These are phyloP conservation scores for Machimus rusticus DNA, from an alignment of 2,888 invertebrate genomes.

Conservation along the genomic window DNA sequence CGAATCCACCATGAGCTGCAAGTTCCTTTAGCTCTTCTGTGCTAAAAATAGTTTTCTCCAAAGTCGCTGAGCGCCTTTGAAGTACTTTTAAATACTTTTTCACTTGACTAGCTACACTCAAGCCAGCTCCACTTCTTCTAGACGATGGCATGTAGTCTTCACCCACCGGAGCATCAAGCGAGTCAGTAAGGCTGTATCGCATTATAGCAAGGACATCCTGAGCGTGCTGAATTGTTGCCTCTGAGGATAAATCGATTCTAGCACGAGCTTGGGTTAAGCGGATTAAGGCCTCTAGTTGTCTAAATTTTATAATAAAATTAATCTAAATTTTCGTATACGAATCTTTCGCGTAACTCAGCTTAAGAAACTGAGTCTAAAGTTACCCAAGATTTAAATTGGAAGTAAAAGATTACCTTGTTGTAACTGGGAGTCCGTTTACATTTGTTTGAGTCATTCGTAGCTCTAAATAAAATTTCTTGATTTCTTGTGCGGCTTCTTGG, in stretches of 20 bases:
- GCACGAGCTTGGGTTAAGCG: constrained; percentile 88
- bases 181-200: constrained; percentile 79
- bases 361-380: background rate
- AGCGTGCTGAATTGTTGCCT: constrained; percentile 82
- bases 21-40: constrained; percentile 79
- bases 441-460: constrained; percentile 74
- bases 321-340: background rate
- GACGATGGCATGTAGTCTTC: constrained; percentile 61
- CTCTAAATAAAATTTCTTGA: constrained; percentile 83
- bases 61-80: constrained; percentile 70
- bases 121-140: constrained; percentile 75
- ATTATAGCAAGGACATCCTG: constrained; percentile 85
- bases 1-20: constrained; percentile 71
- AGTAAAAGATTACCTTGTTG: constrained; percentile 65
- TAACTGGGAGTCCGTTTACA: constrained; percentile 79
- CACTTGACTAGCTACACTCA: constrained; percentile 74
- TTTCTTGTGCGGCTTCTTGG: constrained; percentile 72
- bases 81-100: constrained; percentile 76
- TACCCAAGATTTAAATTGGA: background rate
- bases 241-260: constrained; percentile 82
- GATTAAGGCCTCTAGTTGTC: constrained; percentile 89
- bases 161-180: constrained; percentile 74
- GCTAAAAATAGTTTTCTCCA: constrained; percentile 77
- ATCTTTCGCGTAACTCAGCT: too few species aligned
- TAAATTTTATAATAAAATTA: constrained; percentile 49